Base-by-base conservation (phyloP, 2,113 vertebrate genomes). In the Rhinolophus sinicus region DNA sequence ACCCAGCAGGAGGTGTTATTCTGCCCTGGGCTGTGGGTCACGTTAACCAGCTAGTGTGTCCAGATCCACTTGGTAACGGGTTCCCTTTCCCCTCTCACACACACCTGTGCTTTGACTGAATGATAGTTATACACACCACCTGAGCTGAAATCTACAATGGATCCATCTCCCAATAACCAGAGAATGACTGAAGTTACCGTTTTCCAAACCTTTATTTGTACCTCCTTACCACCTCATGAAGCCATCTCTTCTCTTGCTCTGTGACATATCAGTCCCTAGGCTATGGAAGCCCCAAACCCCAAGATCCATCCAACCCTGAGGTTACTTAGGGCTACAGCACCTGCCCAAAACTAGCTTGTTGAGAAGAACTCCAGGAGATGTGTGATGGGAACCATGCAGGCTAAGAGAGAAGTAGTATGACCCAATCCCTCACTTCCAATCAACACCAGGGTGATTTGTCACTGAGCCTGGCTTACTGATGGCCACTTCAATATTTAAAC, bases 1-100 rank as follows among this genome's bases (percentile, higher is more conserved):
- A 52, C 35, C 6, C 58, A 62, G 54, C 4, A 67, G n/a, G n/a
- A 56, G 33, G 33, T 12, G 2, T 33, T 19, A 9, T 30, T 60
- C 40, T 4, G 8, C 65, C 38, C 14, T 6, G 18, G 44, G 33
- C 3, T 2, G 19, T 8, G 15, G 11, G 18, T 1, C 4, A 15
- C 50, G 40, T 35, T 76, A 44, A 58, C 26, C 8, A 38, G 26
- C 33, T 30, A 28, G 8, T 9, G 14, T 64, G 7, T 50, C 22
- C 16, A 60, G 33, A 73, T 24, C 4, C 22, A 13, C 52, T 15
- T 52, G 28, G 11, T 8, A 3, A 75, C 56, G 28, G 18, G 7
- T n/a, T 87, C 19, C 38, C 13, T 69, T 70, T 44, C 22, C 35
- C 38, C 12, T 47, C 58, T 13, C 33, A 0, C 0, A 5, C 8